Evolutionary conservation across 2,797 vertebrate genomes (phyloP).

Genomic region (Falco cherrug): DNA sequence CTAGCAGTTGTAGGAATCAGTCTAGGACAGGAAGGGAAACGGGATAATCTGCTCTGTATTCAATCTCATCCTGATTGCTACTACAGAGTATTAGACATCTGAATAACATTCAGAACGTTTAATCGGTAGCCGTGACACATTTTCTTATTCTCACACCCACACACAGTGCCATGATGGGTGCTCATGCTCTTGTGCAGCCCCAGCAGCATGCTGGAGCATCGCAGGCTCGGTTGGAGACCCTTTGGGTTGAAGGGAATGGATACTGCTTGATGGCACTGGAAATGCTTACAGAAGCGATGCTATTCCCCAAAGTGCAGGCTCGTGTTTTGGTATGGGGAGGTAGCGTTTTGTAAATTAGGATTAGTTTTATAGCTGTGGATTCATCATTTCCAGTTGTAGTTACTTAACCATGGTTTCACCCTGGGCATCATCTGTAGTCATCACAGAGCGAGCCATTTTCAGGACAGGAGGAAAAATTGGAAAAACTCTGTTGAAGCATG

Average conservation of each 20-base stretch:
- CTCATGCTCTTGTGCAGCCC: too few species aligned
- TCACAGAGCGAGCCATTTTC: fast-evolving
- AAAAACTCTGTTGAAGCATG: background rate
- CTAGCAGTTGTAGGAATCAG: background rate
- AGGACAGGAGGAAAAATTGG: background rate
- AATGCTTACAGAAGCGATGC: fast-evolving
- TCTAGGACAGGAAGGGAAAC: fast-evolving
- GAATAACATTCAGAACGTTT: fast-evolving
- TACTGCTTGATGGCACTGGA: background rate
- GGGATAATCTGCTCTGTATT: background rate
- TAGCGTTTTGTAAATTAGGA: fast-evolving
- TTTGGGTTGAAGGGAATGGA: fast-evolving
- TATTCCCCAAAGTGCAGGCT: fast-evolving
- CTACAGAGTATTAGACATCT: fast-evolving
- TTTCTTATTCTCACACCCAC: background rate
- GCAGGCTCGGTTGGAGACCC: fast-evolving
- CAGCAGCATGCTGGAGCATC: fast-evolving
- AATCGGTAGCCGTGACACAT: fast-evolving
- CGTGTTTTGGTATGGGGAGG: too few species aligned
- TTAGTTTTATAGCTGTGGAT: background rate
- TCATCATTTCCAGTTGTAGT: fast-evolving
- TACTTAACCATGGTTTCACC: fast-evolving
- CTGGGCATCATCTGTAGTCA: background rate
- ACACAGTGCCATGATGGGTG: fast-evolving
- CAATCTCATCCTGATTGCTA: background rate